These are phyloP conservation scores for Cyaniris semiargus DNA, from an alignment of 2,888 invertebrate species.

Conservation along the genomic window DNA sequence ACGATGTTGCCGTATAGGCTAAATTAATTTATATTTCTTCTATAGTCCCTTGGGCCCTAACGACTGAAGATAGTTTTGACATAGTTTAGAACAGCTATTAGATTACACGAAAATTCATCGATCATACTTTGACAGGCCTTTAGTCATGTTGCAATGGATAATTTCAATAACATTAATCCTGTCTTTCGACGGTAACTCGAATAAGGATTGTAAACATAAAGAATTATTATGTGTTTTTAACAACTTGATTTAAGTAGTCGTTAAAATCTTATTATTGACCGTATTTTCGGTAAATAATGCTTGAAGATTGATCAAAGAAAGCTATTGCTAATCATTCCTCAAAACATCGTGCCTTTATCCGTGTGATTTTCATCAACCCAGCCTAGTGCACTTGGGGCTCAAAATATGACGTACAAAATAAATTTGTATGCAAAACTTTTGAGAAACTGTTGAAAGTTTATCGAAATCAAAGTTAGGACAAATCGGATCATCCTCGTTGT, in stretches of 20 bases:
- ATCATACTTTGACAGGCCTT: neutral
- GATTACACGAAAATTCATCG: neutral
- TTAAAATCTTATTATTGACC: no score
- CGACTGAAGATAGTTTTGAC: neutral
- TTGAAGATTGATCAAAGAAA: no score
- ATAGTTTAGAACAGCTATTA: neutral
- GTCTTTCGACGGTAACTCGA: no score
- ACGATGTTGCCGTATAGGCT: constrained; percentile 29
- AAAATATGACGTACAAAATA: no score
- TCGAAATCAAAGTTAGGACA: neutral
- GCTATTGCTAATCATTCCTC: no score
- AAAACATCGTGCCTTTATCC: no score
- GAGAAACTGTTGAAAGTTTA: neutral
- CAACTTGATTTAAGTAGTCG: no score
- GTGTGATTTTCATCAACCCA: no score
- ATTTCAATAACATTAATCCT: neutral
- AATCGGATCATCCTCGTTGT: neutral
- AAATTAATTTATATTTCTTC: constrained; percentile 21
- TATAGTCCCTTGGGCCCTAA: constrained; percentile 5
- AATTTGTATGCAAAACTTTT: neutral
- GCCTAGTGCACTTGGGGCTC: no score
- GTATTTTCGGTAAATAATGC: no score
- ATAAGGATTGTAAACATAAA: no score
- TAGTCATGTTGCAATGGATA: neutral
- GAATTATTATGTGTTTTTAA: no score